Base-by-base conservation (phyloP, 2,888 invertebrate species). In the Euplexia lucipara region DNA sequence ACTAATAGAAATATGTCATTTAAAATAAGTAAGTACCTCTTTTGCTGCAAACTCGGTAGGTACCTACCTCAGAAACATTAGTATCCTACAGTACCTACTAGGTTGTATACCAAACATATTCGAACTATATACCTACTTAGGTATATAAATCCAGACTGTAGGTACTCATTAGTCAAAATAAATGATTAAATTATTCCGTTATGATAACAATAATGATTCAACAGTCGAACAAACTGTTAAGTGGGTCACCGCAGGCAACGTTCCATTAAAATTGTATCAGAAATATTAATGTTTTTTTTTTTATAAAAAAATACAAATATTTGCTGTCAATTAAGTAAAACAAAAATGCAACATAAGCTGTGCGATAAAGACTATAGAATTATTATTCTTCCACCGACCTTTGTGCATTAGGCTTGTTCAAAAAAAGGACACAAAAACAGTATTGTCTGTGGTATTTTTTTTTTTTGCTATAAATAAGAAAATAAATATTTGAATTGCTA, bases 221-320 rank as follows among this genome's bases (percentile, higher is more conserved):
- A 22, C 22, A 8, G 41, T 61, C 22, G 34, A 51, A 34, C 30
- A 14, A 64, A 39, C 12, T 34, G 54, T 30, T 58, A 76, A 59
- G 42, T 74, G 77, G 73, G 73, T 74, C 73, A 74, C n/a, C 9
- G 16, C 30, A 26, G 9, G 8, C 16, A 44, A 20, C 26, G 47
- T 39, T 59, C 10, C 14, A 56, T 63, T 71, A 44, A 30, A 41
- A 30, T 42, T 42, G 18, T 52, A 52, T 52, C 12, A 54, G 8
- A 26, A 30, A 54, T 32, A 4, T 14, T 37, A 2, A 26, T 20
- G 14, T 1, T 51, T 51, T 49, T 53, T 7, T 12, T n/a, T n/a
- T 12, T 18, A 2, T 16, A 30, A 12, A 6, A 42, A 44, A 20
- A 10, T n/a, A n/a, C n/a, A n/a, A n/a, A n/a, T n/a, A n/a, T n/a